phyloP scores from a whole-genome alignment of 2,797 vertebrate species.

The Hapalemur alaotrensis region DNA sequence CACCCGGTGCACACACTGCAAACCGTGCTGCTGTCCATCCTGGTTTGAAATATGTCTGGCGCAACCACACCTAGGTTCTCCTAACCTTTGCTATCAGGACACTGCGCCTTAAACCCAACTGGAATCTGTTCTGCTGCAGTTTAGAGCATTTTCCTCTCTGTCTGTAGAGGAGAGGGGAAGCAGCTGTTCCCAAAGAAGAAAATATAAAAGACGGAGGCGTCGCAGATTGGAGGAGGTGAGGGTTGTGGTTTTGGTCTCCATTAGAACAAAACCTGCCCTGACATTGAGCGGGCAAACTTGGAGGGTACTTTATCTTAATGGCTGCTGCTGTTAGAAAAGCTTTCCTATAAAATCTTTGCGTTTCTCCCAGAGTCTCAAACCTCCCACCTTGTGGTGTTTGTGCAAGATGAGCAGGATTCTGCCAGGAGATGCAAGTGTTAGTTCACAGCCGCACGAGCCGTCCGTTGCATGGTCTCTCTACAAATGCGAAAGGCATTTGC shows the following conservation, averaged over 20 bases:
- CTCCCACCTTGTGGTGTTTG: not conserved
- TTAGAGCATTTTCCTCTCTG: not conserved
- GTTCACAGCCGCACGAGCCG: not conserved
- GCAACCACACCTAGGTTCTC: not conserved
- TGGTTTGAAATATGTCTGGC: not conserved
- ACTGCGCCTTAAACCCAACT: not conserved
- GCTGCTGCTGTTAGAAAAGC: not conserved
- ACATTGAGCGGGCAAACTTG: not conserved
- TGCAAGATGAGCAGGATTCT: not conserved
- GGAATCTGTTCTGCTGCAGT: not conserved
- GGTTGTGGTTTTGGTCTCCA: not conserved
- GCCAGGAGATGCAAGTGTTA: not conserved
- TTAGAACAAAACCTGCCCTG: slow-evolving; percentile 8
- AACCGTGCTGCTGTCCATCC: not conserved
- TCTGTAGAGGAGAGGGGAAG: not conserved
- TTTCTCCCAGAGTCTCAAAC: not conserved
- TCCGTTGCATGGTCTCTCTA: not conserved
- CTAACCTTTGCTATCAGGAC: not conserved
- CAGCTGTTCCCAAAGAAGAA: not conserved
- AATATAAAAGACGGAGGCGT: not conserved
- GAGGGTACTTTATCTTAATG: not conserved
- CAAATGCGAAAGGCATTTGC: not conserved
- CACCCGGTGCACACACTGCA: not conserved
- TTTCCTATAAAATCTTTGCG: not conserved
- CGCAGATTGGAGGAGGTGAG: not conserved